phyloP scores from a whole-genome alignment of 2,888 invertebrate species.

The Drosophila planitibia region DNA sequence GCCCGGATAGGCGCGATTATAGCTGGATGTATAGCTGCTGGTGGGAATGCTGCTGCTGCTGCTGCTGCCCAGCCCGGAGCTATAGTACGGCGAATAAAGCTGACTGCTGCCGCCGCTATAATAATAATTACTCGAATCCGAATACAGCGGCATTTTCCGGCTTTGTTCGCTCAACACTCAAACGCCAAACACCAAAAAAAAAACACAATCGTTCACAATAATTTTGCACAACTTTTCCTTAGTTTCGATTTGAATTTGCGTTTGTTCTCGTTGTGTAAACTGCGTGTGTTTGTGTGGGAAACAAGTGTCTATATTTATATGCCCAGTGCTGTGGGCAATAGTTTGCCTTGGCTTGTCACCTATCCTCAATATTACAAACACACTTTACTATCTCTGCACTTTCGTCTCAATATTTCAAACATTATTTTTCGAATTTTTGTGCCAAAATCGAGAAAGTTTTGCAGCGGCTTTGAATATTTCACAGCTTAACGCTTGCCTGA shows the following conservation, averaged over 20 bases:
- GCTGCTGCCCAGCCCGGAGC: constrained; percentile 84
- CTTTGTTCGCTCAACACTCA: constrained; percentile 22
- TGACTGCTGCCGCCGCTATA: constrained; percentile 86
- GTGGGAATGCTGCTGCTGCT: constrained; percentile 85
- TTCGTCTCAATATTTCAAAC: background rate
- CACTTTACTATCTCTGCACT: constrained; percentile 4
- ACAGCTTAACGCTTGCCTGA: constrained; percentile 67
- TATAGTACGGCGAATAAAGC: constrained; percentile 86
- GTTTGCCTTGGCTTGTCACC: background rate
- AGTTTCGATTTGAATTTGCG: constrained; percentile 1
- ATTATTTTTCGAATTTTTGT: constrained; percentile 1
- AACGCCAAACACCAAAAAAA: constrained; percentile 7
- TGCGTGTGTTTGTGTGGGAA: background rate
- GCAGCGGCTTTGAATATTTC: constrained; percentile 45
- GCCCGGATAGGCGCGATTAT: constrained; percentile 86
- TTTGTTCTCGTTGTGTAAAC: constrained; percentile 6
- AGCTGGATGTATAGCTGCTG: constrained; percentile 86
- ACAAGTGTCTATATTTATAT: constrained; percentile 33
- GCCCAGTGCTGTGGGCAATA: constrained; percentile 8
- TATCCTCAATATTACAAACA: constrained; percentile 11
- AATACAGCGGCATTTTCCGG: constrained; percentile 88
- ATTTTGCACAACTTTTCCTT: background rate
- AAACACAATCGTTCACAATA: constrained; percentile 25
- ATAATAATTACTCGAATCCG: constrained; percentile 87
- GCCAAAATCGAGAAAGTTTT: constrained; percentile 15